Evolutionary conservation across 1,140 invertebrate genomes (phyloP).

Genomic region (Monochamus saltuarius): DNA sequence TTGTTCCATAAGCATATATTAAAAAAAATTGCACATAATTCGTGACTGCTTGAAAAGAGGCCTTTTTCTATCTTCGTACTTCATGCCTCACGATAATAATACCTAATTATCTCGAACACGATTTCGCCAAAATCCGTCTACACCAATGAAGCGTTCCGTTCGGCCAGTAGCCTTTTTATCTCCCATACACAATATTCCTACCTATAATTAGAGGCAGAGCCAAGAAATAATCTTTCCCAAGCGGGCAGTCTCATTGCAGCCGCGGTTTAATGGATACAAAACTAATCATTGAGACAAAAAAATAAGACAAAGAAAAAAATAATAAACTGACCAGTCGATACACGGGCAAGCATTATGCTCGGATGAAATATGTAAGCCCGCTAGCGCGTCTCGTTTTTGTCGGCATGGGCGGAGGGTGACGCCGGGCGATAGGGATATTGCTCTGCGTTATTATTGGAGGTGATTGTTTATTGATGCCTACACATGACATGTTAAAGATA

Average conservation of each 20-base stretch:
- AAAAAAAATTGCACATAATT: too few relatives aligned
- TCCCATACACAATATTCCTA: constrained; percentile 29
- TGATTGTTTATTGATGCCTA: too few relatives aligned
- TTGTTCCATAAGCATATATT: too few relatives aligned
- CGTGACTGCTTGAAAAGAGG: too few relatives aligned
- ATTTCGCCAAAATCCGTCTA: too few relatives aligned
- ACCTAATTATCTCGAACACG: too few relatives aligned
- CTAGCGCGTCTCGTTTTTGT: too few relatives aligned
- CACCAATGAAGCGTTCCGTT: background rate
- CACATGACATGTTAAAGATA: too few relatives aligned
- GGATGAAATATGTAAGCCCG: constrained; percentile 18
- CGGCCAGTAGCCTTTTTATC: constrained; percentile 33
- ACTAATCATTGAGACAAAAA: constrained; percentile 25
- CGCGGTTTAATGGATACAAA: constrained; percentile 26
- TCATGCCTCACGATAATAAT: too few relatives aligned
- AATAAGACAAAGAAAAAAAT: constrained; percentile 7
- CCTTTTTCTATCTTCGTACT: background rate
- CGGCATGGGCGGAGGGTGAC: too few relatives aligned
- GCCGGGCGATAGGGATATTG: too few relatives aligned
- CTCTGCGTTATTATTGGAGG: too few relatives aligned
- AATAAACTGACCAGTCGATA: constrained; percentile 26
- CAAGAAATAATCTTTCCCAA: background rate
- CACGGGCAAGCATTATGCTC: constrained; percentile 23
- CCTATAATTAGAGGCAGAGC: constrained; percentile 32
- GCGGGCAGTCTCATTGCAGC: constrained; percentile 12